Evolutionary conservation across 2,113 vertebrate species (phyloP).

Genomic region (Pituophis catenifer): DNA sequence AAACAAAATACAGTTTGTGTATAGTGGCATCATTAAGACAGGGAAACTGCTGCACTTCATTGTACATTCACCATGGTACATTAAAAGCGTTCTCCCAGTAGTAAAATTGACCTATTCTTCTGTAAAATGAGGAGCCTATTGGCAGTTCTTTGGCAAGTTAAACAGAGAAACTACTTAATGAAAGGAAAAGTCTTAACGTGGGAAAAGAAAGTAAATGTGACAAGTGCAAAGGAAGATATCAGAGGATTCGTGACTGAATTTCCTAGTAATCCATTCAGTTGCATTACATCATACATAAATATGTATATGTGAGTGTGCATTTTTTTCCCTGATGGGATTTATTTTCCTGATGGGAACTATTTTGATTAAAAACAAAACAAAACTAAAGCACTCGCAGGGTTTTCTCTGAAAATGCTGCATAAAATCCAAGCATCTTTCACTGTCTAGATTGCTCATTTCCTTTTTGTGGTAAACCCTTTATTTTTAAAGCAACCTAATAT

Average conservation of each 20-base stretch:
- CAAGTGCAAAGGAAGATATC: constrained; percentile 49
- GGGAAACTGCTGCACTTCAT: constrained; percentile 76
- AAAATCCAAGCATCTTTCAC: constrained; percentile 16
- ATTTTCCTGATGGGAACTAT: not conserved
- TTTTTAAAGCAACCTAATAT: constrained; percentile 33
- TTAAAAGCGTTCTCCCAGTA: constrained; percentile 75
- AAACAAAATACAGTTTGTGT: constrained; percentile 57
- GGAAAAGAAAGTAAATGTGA: constrained; percentile 51
- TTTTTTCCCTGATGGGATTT: not conserved
- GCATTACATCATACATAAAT: not conserved
- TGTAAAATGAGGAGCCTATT: constrained; percentile 73
- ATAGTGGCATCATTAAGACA: constrained; percentile 80
- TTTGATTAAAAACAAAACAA: constrained; percentile 5
- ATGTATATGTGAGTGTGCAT: not conserved
- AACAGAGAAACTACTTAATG: constrained; percentile 82
- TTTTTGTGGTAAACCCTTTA: not conserved
- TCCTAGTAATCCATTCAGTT: constrained; percentile 29
- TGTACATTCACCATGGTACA: constrained; percentile 75
- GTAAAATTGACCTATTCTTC: constrained; percentile 76
- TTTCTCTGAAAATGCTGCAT: constrained; percentile 28
- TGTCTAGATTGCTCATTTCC: constrained; percentile 1
- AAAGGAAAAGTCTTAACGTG: constrained; percentile 69
- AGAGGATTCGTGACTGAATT: constrained; percentile 44
- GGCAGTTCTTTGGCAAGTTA: constrained; percentile 82
- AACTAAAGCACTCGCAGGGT: not conserved